Conservation (phyloP, 2,797 vertebrate species). For the Micrastur ruficollis region DNA sequence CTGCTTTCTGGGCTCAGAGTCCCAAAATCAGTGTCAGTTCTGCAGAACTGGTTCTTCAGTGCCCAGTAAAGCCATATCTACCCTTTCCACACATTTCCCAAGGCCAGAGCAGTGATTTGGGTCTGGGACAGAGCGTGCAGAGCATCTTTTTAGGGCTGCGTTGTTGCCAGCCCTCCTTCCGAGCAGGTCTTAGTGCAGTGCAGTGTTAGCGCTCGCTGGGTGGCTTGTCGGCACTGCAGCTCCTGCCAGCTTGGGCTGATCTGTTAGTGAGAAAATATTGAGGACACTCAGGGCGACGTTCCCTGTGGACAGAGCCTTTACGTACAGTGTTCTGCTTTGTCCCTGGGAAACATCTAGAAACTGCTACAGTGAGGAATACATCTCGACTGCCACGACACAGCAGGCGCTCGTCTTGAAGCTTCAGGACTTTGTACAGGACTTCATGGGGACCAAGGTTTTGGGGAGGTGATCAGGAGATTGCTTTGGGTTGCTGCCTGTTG, state of each 20-base stretch:
- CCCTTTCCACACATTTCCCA: background rate
- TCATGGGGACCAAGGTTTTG: background rate
- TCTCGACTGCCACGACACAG: rapidly evolving
- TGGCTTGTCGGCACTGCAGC: background rate
- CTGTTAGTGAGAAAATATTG: background rate
- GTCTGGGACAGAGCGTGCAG: background rate
- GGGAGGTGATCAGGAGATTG: background rate
- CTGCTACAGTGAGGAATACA: background rate
- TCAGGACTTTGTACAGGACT: background rate
- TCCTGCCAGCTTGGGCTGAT: background rate
- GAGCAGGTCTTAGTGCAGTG: rapidly evolving
- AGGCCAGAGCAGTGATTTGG: background rate
- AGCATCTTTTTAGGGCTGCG: rapidly evolving
- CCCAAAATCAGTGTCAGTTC: background rate
- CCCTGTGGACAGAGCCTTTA: background rate
- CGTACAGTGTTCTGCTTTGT: background rate
- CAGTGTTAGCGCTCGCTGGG: background rate
- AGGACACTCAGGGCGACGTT: background rate
- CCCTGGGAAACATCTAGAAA: background rate
- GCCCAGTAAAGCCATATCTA: rapidly evolving
- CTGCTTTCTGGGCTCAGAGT: background rate
- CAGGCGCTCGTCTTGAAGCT: background rate
- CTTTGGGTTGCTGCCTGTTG: background rate
- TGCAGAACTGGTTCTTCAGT: background rate
- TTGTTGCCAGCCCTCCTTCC: background rate